phyloP scores from a whole-genome alignment of 2,888 invertebrate genomes.

The Melolontha melolontha region DNA sequence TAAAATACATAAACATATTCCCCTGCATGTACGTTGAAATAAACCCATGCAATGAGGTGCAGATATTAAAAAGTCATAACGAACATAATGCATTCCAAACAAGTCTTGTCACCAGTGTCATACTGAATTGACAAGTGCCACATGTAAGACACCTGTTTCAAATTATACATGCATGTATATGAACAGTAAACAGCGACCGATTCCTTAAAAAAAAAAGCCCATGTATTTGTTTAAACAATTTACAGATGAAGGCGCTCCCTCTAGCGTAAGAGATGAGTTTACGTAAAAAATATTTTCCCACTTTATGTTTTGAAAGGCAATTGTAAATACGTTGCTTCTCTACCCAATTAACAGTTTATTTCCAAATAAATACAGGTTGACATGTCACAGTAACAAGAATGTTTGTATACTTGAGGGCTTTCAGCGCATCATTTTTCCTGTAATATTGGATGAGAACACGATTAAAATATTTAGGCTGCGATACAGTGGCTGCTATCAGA shows the following conservation, averaged over 20 bases:
- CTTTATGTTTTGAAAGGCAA: slow-evolving; percentile 35
- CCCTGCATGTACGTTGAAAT: too few species aligned
- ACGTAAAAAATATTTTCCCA: slow-evolving; percentile 38
- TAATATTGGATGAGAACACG: too few species aligned
- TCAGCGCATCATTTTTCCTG: too few species aligned
- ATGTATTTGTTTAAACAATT: slow-evolving; percentile 35
- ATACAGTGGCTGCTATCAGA: background rate
- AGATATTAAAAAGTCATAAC: background rate
- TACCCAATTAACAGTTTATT: slow-evolving; percentile 36
- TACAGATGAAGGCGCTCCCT: slow-evolving; percentile 10
- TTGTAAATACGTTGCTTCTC: slow-evolving; percentile 36
- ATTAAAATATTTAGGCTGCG: too few species aligned
- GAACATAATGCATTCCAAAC: background rate
- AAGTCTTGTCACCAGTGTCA: too few species aligned
- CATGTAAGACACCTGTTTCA: slow-evolving; percentile 29
- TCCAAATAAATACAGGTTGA: slow-evolving; percentile 35
- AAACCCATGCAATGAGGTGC: background rate
- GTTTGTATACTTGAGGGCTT: too few species aligned
- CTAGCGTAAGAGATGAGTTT: slow-evolving; percentile 28
- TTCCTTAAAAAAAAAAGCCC: slow-evolving; percentile 1
- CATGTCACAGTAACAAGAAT: slow-evolving; percentile 10
- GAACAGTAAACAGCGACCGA: too few species aligned
- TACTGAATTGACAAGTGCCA: slow-evolving; percentile 5
- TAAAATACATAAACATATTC: too few species aligned
- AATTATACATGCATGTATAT: slow-evolving; percentile 13